Conservation (phyloP, 2,113 vertebrate genomes). For the Felis chaus region DNA sequence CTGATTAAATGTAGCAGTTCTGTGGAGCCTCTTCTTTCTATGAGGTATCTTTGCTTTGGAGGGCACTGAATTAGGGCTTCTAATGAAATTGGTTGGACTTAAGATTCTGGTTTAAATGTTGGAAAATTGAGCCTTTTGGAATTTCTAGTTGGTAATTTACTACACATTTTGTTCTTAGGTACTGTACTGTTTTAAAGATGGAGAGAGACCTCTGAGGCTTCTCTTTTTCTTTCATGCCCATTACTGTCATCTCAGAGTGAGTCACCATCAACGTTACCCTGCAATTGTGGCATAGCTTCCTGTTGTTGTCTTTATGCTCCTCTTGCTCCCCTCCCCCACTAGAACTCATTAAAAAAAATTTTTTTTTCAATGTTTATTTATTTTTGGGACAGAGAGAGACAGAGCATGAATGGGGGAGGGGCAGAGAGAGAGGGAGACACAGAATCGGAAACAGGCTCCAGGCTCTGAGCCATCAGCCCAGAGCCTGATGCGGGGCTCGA, state of each 20-base stretch:
- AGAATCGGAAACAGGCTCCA: too few species aligned
- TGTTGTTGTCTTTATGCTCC: not conserved
- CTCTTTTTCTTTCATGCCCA: not conserved
- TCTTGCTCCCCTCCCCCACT: not conserved
- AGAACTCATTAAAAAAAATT: not conserved
- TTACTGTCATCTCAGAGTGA: not conserved
- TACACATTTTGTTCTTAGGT: not conserved
- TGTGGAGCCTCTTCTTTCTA: not conserved
- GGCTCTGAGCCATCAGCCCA: too few species aligned
- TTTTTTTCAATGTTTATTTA: too few species aligned
- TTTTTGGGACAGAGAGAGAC: too few species aligned
- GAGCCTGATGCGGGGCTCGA: too few species aligned
- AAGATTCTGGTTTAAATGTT: not conserved
- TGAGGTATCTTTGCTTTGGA: not conserved
- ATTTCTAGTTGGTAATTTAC: not conserved
- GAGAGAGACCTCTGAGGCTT: not conserved
- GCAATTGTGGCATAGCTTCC: not conserved
- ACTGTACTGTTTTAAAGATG: not conserved
- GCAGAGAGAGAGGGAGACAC: too few species aligned
- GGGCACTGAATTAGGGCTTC: not conserved
- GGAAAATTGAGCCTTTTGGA: not conserved
- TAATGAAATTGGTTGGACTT: not conserved
- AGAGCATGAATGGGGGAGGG: too few species aligned
- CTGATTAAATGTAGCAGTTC: not conserved
- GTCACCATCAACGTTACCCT: not conserved